Conservation (phyloP, 2,888 invertebrate species). For the Trissoscelio sp. region DNA sequence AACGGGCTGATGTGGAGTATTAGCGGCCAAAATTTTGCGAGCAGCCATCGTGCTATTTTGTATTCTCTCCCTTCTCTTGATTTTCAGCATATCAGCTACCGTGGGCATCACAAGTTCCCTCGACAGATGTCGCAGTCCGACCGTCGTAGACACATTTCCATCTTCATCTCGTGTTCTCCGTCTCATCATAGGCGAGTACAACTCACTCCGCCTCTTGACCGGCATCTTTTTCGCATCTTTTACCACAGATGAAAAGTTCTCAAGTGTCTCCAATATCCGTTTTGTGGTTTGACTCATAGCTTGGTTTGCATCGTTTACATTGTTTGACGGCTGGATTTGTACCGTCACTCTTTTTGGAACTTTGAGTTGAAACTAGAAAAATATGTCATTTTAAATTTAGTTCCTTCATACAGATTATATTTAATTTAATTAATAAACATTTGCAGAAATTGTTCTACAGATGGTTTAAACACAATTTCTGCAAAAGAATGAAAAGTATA, state of each 20-base stretch:
- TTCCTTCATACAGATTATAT: too few relatives aligned
- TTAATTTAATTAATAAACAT: too few relatives aligned
- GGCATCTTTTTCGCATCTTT: slow-evolving; percentile 92
- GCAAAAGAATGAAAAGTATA: too few relatives aligned
- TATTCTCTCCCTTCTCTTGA: slow-evolving; percentile 86
- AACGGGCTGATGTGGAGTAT: slow-evolving; percentile 72
- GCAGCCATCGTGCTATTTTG: slow-evolving; percentile 87
- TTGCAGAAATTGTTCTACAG: too few relatives aligned
- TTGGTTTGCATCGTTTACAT: slow-evolving; percentile 78
- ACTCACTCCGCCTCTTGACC: slow-evolving; percentile 79
- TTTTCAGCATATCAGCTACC: slow-evolving; percentile 86
- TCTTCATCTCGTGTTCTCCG: slow-evolving; percentile 75
- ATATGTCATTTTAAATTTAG: too few relatives aligned
- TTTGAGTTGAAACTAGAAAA: slow-evolving; percentile 73
- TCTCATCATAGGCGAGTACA: slow-evolving; percentile 61
- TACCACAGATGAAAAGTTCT: slow-evolving; percentile 92
- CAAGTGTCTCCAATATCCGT: slow-evolving; percentile 91
- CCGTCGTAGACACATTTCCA: slow-evolving; percentile 71
- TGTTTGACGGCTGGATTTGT: slow-evolving; percentile 84
- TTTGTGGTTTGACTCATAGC: slow-evolving; percentile 90
- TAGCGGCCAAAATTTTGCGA: slow-evolving; percentile 85
- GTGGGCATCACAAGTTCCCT: slow-evolving; percentile 86
- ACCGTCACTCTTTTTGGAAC: slow-evolving; percentile 81
- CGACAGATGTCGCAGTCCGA: slow-evolving; percentile 80
- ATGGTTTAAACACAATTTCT: too few relatives aligned